Conservation (phyloP, 1,140 invertebrate genomes). For the Mactra quadrangularis region DNA sequence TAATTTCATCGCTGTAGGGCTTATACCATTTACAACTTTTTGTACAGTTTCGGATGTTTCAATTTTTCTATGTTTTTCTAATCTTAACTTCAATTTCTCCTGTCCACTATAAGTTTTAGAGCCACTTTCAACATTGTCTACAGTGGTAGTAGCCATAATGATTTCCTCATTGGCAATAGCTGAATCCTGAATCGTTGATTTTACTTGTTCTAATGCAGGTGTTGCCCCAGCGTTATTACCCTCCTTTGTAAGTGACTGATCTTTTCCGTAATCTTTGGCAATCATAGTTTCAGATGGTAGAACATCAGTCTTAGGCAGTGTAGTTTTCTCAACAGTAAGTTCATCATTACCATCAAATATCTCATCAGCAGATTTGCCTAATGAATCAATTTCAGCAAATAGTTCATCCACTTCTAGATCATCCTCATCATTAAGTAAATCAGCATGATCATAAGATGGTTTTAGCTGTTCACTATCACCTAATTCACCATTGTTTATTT, state of each 20-base stretch:
- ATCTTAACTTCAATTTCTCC: background rate
- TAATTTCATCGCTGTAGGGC: background rate
- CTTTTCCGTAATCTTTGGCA: background rate
- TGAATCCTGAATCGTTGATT: constrained; percentile 1
- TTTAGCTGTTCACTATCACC: background rate
- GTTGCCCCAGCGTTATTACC: background rate
- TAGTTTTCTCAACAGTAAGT: constrained; percentile 1
- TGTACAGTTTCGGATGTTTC: background rate
- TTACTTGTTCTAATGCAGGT: constrained; percentile 11
- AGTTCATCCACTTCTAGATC: background rate
- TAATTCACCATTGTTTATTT: constrained; percentile 1
- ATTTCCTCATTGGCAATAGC: background rate
- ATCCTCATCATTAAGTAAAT: background rate
- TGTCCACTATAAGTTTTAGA: background rate
- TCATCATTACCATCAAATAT: background rate
- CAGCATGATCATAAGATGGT: too few relatives aligned
- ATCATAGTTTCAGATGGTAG: constrained; percentile 3
- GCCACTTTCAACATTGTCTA: background rate
- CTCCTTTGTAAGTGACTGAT: background rate
- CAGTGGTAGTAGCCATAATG: background rate
- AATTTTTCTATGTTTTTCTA: background rate
- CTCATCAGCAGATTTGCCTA: background rate
- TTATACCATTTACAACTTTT: background rate
- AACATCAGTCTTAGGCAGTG: background rate
- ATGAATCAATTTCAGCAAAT: background rate